phyloP scores from a whole-genome alignment of 2,888 invertebrate genomes.

The Agrochola circellaris region DNA sequence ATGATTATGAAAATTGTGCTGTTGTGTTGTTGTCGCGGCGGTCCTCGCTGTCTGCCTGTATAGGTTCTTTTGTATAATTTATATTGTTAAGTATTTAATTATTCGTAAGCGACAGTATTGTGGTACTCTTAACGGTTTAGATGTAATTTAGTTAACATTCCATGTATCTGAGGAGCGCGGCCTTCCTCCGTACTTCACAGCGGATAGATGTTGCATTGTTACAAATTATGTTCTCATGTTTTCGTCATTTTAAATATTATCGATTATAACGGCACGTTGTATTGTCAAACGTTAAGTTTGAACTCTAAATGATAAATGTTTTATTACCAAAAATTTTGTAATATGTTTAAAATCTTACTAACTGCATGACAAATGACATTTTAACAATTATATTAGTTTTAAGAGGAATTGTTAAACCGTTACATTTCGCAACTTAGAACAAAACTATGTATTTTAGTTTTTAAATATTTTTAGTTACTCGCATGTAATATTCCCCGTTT shows the following conservation, averaged over 20 bases:
- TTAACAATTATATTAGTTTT: constrained; percentile 74
- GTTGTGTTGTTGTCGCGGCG: constrained; percentile 60
- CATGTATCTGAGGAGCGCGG: constrained; percentile 74
- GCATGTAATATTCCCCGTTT: constrained; percentile 67
- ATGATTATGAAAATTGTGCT: constrained; percentile 50
- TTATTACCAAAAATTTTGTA: constrained; percentile 80
- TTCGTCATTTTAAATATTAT: constrained; percentile 64
- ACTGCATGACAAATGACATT: constrained; percentile 86
- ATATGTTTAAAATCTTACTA: constrained; percentile 80
- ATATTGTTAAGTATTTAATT: constrained; percentile 84
- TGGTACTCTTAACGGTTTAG: constrained; percentile 85
- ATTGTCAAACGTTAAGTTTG: constrained; percentile 76
- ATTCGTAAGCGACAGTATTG: constrained; percentile 82
- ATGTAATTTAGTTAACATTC: constrained; percentile 86
- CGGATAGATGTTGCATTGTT: constrained; percentile 68
- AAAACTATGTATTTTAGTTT: constrained; percentile 81
- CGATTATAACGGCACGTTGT: constrained; percentile 59
- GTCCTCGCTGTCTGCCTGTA: constrained; percentile 69
- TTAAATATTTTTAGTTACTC: constrained; percentile 73
- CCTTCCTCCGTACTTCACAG: constrained; percentile 73
- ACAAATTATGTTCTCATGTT: constrained; percentile 66
- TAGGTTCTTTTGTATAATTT: constrained; percentile 77
- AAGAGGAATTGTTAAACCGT: constrained; percentile 79
- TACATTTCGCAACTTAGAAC: constrained; percentile 79
- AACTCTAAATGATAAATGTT: constrained; percentile 69